Evolutionary conservation across 2,888 invertebrate species (phyloP), one percentile per base, ranked within the genome.

Genomic region (Nemapogon koenigi): DNA sequence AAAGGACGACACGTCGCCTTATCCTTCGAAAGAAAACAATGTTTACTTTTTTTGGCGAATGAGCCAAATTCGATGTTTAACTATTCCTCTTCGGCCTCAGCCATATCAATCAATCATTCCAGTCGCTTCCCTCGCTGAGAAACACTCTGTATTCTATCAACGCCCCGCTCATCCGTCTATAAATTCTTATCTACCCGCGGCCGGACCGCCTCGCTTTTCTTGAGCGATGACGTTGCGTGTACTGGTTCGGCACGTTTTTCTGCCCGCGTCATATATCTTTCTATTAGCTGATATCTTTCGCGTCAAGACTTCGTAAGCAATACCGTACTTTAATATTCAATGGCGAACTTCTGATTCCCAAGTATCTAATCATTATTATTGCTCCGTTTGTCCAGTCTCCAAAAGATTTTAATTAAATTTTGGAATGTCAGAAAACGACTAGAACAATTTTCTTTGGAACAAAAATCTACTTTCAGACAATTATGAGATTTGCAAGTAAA

Each of bases 81-180:
- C 58, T 55, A 58, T 60, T 59, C 49, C 52, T 53, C 51, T 56
- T 50, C 43, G 49, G 50, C 53, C 42, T 45, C 41, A 51, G 53
- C 50, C 48, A 53, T 52, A 53, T 59, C 62, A 63, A 72, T 71
- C 70, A 71, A 71, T 70, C 72, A 69, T 62, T 51, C 53, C 50
- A 50, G 48, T 51, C 35, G 50, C 50, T 49, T 50, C 54, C 48
- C 53, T 35, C 26, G 37, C 51, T 50, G 57, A 55, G 54, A 57
- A 59, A 59, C 57, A 60, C 59, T 60, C 59, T 60, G 62, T 64
- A 70, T 73, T 72, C 66, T 66, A 68, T 69, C 62, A 61, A 58
- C 62, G 59, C 59, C 50, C 51, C 52, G 48, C 62, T 62, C 62
- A 62, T 65, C 65, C 65, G 59, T 64, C 66, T 66, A 67, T 65